Base-by-base conservation (phyloP, 2,113 vertebrate genomes). In the Protobothrops mucrosquamatus region DNA sequence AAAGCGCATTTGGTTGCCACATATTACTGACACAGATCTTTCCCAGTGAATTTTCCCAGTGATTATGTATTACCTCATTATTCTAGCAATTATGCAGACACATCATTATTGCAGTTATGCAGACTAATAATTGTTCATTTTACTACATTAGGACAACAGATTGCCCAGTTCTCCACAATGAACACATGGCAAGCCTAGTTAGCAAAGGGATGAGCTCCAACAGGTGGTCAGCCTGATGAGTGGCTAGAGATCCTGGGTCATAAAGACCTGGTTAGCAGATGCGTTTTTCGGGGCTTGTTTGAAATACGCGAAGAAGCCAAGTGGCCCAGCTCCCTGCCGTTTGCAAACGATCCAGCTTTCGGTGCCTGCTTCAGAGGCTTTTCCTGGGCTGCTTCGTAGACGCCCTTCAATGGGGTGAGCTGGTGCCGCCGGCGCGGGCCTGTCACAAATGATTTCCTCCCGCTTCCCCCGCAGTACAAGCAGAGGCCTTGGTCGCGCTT, bases 381-480 rank as follows among this genome's bases (percentile, higher is more conserved):
- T 95, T 99, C 98, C 97, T 98, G 98, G 87, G 98, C 97, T 95
- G 98, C 98, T 88, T 97, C 92, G 91, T 99, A 99, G 94, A 98
- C 98, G 91, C 98, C 98, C 0, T 97, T 97, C 87, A 99, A 97
- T 8, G 98, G 99, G 95, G 98, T 97, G 92, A 99, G 98, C 87
- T 98, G 98, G 85, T 99, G 98, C 54, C 95, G 96, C 11, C 94
- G 96, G 96, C 99, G 98, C n/a, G 98, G 96, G 6, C 98, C 98
- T 88, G 98, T 97, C 92, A 99, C 98, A 99, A 96, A 99, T 98
- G 3, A 99, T 98, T 96, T 97, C 97, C 96, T 98, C 97, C 14
- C 98, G 98, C 6, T 97, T 93, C 95, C n/a, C n/a, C 98, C 98
- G 95, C 98, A 99, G 94, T 99, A 99, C 43, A 99, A 97, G 26